phyloP scores from a whole-genome alignment of 2,113 vertebrate species.

The Daboia siamensis region DNA sequence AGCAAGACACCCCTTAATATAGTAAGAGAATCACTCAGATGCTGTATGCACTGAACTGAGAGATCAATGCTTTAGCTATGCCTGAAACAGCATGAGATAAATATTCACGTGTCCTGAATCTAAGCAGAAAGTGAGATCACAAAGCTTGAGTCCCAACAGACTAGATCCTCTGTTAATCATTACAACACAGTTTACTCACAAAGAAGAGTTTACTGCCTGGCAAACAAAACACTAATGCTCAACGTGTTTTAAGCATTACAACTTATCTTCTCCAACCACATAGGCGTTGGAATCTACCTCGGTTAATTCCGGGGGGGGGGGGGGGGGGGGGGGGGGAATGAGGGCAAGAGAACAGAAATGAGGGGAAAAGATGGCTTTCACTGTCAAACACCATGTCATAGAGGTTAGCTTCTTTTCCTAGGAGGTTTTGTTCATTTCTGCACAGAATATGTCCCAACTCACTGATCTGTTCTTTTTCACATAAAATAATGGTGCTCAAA shows the following conservation, averaged over 20 bases:
- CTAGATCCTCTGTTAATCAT: constrained; percentile 27
- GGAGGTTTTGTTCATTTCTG: not conserved
- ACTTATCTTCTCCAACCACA: constrained; percentile 22
- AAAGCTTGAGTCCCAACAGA: constrained; percentile 19
- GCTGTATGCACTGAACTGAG: constrained; percentile 8
- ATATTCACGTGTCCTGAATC: not conserved
- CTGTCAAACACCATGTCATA: constrained; percentile 21
- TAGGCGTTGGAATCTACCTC: constrained; percentile 25
- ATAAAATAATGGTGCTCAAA: constrained; percentile 51
- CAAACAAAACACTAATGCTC: not conserved
- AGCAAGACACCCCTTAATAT: constrained; percentile 40
- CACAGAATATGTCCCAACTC: not conserved
- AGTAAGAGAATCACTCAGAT: constrained; percentile 27
- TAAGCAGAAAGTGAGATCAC: constrained; percentile 24
- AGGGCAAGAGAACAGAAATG: not conserved
- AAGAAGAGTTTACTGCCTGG: constrained; percentile 16
- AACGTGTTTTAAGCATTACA: not conserved
- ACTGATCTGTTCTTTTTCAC: constrained; percentile 50
- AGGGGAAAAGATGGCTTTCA: not conserved
- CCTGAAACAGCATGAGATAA: constrained; percentile 22
- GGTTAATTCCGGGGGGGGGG: constrained; percentile 34
- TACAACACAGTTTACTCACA: constrained; percentile 19
- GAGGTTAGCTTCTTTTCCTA: constrained; percentile 1
- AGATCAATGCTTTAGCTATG: not conserved
- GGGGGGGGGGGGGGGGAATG: not conserved